Evolutionary conservation across 2,888 invertebrate genomes (phyloP).

Genomic region (Alsophila aescularia): DNA sequence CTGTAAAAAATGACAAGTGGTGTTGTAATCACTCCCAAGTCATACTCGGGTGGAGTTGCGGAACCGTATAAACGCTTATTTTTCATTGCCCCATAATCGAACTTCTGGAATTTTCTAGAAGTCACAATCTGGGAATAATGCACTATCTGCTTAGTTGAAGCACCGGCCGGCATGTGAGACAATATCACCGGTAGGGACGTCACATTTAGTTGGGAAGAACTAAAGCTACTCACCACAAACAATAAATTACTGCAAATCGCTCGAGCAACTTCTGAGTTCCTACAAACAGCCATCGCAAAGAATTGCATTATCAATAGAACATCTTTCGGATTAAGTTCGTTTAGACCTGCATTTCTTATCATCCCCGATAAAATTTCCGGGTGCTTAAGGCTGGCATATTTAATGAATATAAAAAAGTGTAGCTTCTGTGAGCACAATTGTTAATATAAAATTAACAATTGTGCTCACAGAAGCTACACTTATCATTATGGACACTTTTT

Average conservation of each 20-base stretch:
- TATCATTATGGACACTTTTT: constrained; percentile 80
- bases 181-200: constrained; percentile 36
- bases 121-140: constrained; percentile 44
- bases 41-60: constrained; percentile 40
- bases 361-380: neutral
- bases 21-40: constrained; percentile 37
- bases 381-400: constrained; percentile 14
- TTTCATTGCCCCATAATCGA: constrained; percentile 36
- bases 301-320: constrained; percentile 11
- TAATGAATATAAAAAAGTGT: constrained; percentile 30
- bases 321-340: constrained; percentile 13
- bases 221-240: constrained; percentile 32
- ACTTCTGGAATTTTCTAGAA: constrained; percentile 40
- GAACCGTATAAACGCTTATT: constrained; percentile 31
- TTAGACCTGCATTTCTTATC: constrained; percentile 1
- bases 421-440: no score
- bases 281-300: constrained; percentile 27
- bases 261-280: constrained; percentile 21
- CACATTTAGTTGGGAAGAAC: constrained; percentile 31
- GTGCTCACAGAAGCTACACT: constrained; percentile 50
- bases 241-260: constrained; percentile 33
- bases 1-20: constrained; percentile 43
- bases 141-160: constrained; percentile 66
- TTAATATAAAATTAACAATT: constrained; percentile 44
- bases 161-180: constrained; percentile 56